Percentiles rank a stretch among this genome's conserved stretches.
Conservation (phyloP, 2,888 invertebrate genomes). For the Chrysopilus asiliformis region DNA sequence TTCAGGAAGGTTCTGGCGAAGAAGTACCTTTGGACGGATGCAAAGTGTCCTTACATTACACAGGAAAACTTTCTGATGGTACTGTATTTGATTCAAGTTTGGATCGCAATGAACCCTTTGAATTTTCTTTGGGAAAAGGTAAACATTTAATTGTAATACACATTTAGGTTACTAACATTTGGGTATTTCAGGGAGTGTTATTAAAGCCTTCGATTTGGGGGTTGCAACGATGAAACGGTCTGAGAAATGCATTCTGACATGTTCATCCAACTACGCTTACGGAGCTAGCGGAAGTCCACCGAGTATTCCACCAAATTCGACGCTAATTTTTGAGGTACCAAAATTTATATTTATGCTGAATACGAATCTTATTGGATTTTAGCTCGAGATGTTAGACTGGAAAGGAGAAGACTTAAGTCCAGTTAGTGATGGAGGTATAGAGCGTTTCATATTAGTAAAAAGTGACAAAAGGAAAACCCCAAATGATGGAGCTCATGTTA, state of each 20-base stretch:
- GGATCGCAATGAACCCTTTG: slow-evolving; percentile 70
- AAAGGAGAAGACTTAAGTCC: slow-evolving; percentile 79
- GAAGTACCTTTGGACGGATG: slow-evolving; percentile 58
- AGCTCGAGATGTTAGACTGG: slow-evolving; percentile 84
- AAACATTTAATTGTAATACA: slow-evolving; percentile 14
- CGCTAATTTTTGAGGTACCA: slow-evolving; percentile 74
- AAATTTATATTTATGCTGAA: slow-evolving; percentile 1
- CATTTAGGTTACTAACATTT: slow-evolving; percentile 2
- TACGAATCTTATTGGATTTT: slow-evolving; percentile 16
- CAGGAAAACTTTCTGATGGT: slow-evolving; percentile 74
- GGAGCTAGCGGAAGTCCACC: slow-evolving; percentile 73
- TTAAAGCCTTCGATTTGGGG: slow-evolving; percentile 91
- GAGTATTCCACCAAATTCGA: slow-evolving; percentile 76
- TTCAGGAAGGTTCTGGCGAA: slow-evolving; percentile 54
- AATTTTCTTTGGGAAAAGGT: slow-evolving; percentile 80
- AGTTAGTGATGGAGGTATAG: slow-evolving; percentile 69
- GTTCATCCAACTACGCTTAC: slow-evolving; percentile 84
- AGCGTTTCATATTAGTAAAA: slow-evolving; percentile 51
- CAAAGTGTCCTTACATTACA: slow-evolving; percentile 71
- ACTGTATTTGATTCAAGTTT: slow-evolving; percentile 86
- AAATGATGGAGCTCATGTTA: slow-evolving; percentile 68
- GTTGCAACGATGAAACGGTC: slow-evolving; percentile 88
- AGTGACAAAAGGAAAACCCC: slow-evolving; percentile 64
- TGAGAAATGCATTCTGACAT: slow-evolving; percentile 69
- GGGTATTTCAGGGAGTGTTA: slow-evolving; percentile 51